phyloP scores from a whole-genome alignment of 2,113 vertebrate genomes.

The Maylandia zebra region DNA sequence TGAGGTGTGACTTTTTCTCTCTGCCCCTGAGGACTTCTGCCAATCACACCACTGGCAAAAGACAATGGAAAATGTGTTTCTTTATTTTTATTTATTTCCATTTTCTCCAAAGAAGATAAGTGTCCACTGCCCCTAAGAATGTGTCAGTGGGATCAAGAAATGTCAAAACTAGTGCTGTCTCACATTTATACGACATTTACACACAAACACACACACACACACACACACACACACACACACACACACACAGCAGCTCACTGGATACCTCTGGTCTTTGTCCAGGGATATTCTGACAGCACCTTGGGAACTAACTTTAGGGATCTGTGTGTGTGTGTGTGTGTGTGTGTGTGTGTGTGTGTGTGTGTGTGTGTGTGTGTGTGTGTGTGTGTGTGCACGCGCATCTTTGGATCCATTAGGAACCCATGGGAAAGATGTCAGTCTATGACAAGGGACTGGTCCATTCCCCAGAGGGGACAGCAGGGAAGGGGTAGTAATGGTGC shows the following conservation, averaged over 20 bases:
- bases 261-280: conserved; percentile 27
- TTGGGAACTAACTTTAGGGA: conserved; percentile 6
- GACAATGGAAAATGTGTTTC: not conserved
- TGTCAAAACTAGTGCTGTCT: conserved; percentile 16
- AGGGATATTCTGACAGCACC: conserved; percentile 36
- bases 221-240: not conserved
- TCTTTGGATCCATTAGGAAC: conserved; percentile 39
- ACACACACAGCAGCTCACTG: not conserved
- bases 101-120: not conserved
- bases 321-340: not conserved
- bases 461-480: conserved; percentile 66
- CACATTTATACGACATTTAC: conserved; percentile 13
- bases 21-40: conserved; percentile 46
- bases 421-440: conserved; percentile 57
- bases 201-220: not conserved
- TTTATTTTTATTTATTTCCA: conserved; percentile 36
- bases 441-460: conserved; percentile 50
- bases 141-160: conserved; percentile 28
- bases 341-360: not conserved
- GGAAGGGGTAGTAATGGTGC: conserved; percentile 44
- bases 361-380: not conserved
- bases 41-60: conserved; percentile 33
- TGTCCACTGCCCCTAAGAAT: conserved; percentile 21
- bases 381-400: not conserved
- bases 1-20: conserved; percentile 1